Base-by-base conservation (phyloP, 2,888 invertebrate genomes). In the Nomada fabriciana region DNA sequence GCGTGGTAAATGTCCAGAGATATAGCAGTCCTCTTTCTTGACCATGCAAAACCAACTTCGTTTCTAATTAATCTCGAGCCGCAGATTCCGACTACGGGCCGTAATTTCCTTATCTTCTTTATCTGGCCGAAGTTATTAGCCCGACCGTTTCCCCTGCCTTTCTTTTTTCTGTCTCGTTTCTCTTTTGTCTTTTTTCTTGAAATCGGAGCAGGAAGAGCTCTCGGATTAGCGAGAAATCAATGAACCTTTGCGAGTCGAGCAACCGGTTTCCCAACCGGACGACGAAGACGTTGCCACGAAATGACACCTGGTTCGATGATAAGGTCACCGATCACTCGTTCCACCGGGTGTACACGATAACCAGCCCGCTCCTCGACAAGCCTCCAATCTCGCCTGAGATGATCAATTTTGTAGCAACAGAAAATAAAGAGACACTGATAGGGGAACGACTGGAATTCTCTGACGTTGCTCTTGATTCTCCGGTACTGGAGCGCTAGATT, bases 251-350 rank as follows among this genome's bases (percentile, higher is more conserved):
- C 55, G 64, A 73, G 65, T 61, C 64, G 52, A 87, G 7, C 36
- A 36, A 87, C 87, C 84, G 87, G 87, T 87, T 88, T 68, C 15
- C 15, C 76, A 60, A 59, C 77, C 79, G 80, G 82, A 86, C 73
- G 84, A 84, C 85, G 85, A 83, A 80, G 80, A 82, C 72, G 69
- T 71, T 76, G 71, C 74, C 76, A 61, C 80, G 76, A 84, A 82
- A 77, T 82, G 87, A 87, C 84, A 87, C 80, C 80, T 84, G 65
- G 76, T 43, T 68, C 59, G 76, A 59, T 76, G 86, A 87, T 86
- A 83, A 87, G 76, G 69, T 64, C 75, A 50, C 74, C 68, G 81
- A 81, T 75, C 36, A 75, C 65, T 80, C 84, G 71, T 75, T 76
- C 25, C 23, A 63, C 43, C 20, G 23, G 43, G 15, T 55, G 50